Base-by-base conservation (phyloP, 2,888 invertebrate genomes). In the Dolichopus griseipennis region DNA sequence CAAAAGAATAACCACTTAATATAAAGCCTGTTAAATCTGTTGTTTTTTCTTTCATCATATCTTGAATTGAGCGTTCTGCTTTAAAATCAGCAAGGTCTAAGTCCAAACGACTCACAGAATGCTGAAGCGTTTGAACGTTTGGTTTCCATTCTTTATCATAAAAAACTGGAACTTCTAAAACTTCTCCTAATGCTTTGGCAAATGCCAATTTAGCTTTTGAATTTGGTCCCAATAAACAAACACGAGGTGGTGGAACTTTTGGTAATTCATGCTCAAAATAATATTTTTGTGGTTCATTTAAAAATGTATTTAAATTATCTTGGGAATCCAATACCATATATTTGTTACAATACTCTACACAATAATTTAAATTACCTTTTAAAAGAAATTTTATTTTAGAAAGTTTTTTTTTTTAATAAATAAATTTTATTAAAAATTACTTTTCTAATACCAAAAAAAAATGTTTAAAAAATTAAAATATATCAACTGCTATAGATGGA, bases 151-250 rank as follows among this genome's bases (percentile, higher is more conserved):
- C 37, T n/a, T 70, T 34, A 41, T 62, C 65, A 18, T 68, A 20
- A 65, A 41, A 15, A 6, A 18, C 10, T 65, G 68, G 41, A n/a
- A 71, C 68, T 43, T 68, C 87, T 62, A 85, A 83, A 75, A 86
- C 85, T 72, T 81, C 81, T 1, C 86, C 83, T 65, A 89, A 74
- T 21, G 77, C 72, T 72, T 83, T 81, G 0, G 85, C 78, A 68
- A 87, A 71, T 1, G 81, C 79, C 0, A 84, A 83, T 78, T 84
- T 86, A 10, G 86, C 87, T 76, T 83, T 83, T 62, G 85, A 85
- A 27, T 81, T 76, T 52, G 83, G 77, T 41, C 88, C 88, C 18
- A 85, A 78, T 8, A 89, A 74, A 72, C 86, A 87, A 72, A 88
- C 82, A 75, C 85, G 83, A 27, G 84, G 75, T 8, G 83, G 81